Base-by-base conservation (phyloP, 1,140 invertebrate genomes). In the Aphidius ervi region DNA sequence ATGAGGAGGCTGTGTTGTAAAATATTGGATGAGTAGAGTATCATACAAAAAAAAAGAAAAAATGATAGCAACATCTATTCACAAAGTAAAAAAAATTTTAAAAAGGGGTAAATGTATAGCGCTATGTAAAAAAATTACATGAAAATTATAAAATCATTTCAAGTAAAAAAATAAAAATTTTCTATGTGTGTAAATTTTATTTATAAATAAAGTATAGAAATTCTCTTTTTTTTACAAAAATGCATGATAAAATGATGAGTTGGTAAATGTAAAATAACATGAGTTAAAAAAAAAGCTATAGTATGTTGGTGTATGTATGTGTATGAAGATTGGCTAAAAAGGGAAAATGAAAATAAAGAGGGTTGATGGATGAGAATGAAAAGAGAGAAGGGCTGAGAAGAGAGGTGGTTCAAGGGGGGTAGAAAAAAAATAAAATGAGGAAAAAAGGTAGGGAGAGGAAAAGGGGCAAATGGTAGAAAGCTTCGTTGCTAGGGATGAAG, bases 401-500 rank as follows among this genome's bases (percentile, higher is more conserved):
- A 16, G 16, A 16, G 16, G 16, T 31, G 23, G 4, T 31, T 31
- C 39, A 53, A 20, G 43, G 45, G 47, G 39, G 31, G 23, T 40
- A 9, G n/a, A 52, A 16, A 37, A 6, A 42, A 47, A 42, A 45
- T 41, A 52, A 58, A 61, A 62, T 62, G 57, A 60, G 67, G 64
- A 65, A 65, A 61, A 60, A 59, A 62, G 53, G 50, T 45, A 42
- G 45, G 59, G 52, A 10, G 57, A 57, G 60, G 31, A 56, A 53
- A 40, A 31, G 40, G 67, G 58, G 63, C 43, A 61, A 58, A 53
- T 59, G 54, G 54, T 46, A 63, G 57, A 53, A 50, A 55, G 69
- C 70, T 74, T 72, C 67, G 73, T 74, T 72, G 72, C 75, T 74
- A 74, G 75, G 75, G 74, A 76, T 73, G 72, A 77, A 77, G 72